phyloP scores from a whole-genome alignment of 2,797 vertebrate species.

The Chrysocyon brachyurus region DNA sequence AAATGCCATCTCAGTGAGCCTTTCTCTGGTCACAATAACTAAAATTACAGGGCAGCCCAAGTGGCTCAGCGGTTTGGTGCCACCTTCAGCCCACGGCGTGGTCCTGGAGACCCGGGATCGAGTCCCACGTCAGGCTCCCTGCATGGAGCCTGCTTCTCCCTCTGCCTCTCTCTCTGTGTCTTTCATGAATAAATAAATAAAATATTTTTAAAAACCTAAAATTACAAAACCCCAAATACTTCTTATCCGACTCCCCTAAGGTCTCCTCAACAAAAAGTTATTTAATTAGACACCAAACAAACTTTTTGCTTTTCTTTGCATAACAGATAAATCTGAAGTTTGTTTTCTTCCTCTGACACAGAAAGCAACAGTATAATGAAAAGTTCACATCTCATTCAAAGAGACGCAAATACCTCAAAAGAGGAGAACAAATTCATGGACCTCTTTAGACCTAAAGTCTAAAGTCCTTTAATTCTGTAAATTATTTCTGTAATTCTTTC shows the following conservation, averaged over 20 bases:
- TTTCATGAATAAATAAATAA: too few species aligned
- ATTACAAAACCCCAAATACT: conserved; percentile 58
- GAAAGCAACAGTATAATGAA: conserved; percentile 4
- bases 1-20: not conserved
- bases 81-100: too few species aligned
- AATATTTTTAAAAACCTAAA: not conserved
- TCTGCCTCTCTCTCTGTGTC: too few species aligned
- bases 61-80: too few species aligned
- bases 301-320: conserved; percentile 26
- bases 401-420: conserved; percentile 30
- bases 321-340: conserved; percentile 46
- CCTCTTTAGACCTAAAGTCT: conserved; percentile 37
- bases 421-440: not conserved
- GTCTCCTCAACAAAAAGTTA: not conserved
- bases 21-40: not conserved
- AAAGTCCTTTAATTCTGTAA: conserved; percentile 55
- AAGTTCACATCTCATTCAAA: conserved; percentile 55
- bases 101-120: too few species aligned
- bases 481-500: too few species aligned
- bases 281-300: not conserved
- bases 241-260: conserved; percentile 10
- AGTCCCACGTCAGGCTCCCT: too few species aligned
- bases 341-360: conserved; percentile 10
- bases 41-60: conserved; percentile 5
- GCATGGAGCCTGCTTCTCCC: too few species aligned